phyloP scores from a whole-genome alignment of 2,797 vertebrate species.

The Sebastolobus altivelis region DNA sequence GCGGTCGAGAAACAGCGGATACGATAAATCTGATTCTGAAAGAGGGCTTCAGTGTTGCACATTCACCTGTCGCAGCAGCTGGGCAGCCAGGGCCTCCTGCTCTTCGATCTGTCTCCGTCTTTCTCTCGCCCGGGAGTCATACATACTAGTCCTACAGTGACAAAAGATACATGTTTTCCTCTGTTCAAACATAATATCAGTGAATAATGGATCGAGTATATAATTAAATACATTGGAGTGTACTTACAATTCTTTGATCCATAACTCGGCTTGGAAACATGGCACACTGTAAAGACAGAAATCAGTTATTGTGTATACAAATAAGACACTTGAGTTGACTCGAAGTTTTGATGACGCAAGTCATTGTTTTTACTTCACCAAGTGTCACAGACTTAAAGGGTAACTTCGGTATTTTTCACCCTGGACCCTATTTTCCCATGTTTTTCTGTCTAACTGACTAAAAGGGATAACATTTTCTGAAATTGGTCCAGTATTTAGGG shows the following conservation, averaged over 20 bases:
- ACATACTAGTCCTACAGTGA: constrained; percentile 90
- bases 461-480: no score
- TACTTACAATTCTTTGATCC: constrained; percentile 99
- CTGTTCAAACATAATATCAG: neutral
- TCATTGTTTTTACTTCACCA: neutral
- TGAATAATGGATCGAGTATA: neutral
- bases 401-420: no score
- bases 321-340: neutral
- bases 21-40: neutral
- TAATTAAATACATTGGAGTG: neutral
- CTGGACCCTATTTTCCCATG: no score
- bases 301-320: neutral
- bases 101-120: constrained; percentile 92
- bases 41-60: neutral
- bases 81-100: constrained; percentile 90
- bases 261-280: constrained; percentile 94
- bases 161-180: neutral
- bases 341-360: neutral
- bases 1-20: neutral
- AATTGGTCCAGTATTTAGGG: no score
- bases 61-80: constrained; percentile 91
- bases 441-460: no score
- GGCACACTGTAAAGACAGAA: constrained; percentile 81
- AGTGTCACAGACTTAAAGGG: neutral
- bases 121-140: constrained; percentile 94